Evolutionary conservation across 2,888 invertebrate genomes (phyloP), one percentile per base, ranked within the genome.

Genomic region (Urechis unicinctus): DNA sequence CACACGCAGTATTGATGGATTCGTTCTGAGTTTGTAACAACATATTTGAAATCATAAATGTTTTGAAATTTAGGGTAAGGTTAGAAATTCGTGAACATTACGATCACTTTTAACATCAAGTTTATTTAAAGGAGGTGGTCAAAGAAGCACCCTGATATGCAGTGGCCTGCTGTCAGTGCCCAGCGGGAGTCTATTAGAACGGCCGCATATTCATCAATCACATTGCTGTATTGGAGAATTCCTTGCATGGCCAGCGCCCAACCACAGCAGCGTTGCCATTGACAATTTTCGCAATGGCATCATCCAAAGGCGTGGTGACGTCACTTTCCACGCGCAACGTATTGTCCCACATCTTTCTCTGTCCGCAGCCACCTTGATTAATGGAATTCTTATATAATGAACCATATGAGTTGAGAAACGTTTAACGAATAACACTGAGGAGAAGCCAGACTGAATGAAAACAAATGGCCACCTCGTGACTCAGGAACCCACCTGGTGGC

Each of bases 121-220:
- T n/a, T n/a, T n/a, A n/a, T n/a, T n/a, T 6, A 21, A 17, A 6
- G 21, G 22, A 17, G 13, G 9, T 17, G 9, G 36, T 2, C 21
- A 0, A 25, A 22, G n/a, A 58, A 55, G n/a, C 26, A 61, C 61
- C 56, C 55, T 13, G 52, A n/a, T 6, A 60, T 58, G 41, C 61
- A 61, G 45, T 61, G 61, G 1, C 52, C 59, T n/a, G 61, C 61
- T 0, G 61, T 61, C n/a, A 61, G 22, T 2, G 61, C 61, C 61
- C 61, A 61, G 1, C 2, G 22, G 9, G 54, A 41, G n/a, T 58
- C 50, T 9, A 61, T 53, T 2, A 61, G 50, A 17, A 58, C 60
- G 2, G 53, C 57, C 1, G 61, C 61, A 56, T 60, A 61, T 3
- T 60, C 61, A 13, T 57, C 57, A 13, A 60, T 53, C 5, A 42